phyloP scores from a whole-genome alignment of 2,797 vertebrate species.

The Catamblyrhynchus diadema region DNA sequence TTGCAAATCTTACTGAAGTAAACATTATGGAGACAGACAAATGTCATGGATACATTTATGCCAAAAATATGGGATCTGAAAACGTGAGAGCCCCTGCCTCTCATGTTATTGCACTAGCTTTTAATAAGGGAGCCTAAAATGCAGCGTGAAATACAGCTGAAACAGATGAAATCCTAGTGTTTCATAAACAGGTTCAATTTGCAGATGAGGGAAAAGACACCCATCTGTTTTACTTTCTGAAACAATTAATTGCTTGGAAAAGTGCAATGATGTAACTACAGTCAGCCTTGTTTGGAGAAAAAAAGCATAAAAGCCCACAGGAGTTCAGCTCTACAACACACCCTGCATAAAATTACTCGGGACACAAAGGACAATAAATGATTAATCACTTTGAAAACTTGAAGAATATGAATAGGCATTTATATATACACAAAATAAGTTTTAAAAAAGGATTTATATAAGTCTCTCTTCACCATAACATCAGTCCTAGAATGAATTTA shows the following conservation, averaged over 20 bases:
- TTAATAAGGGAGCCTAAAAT: not conserved
- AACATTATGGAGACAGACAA: constrained; percentile 43
- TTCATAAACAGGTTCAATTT: not conserved
- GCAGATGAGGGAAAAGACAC: not conserved
- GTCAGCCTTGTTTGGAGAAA: not conserved
- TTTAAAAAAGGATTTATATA: not conserved
- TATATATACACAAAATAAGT: not conserved
- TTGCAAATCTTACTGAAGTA: constrained; percentile 45
- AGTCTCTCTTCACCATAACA: not conserved
- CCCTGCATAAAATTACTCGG: not conserved
- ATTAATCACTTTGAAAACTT: not conserved
- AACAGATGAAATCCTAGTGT: not conserved
- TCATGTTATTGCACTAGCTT: not conserved
- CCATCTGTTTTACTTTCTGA: constrained; percentile 1
- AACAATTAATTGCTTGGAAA: not conserved
- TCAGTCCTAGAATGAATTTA: not conserved
- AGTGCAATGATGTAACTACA: not conserved
- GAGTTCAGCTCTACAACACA: not conserved
- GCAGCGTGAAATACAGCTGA: not conserved
- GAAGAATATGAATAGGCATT: not conserved
- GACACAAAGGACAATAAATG: not conserved
- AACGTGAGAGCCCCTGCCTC: not conserved
- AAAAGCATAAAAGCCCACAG: not conserved
- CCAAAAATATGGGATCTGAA: not conserved
- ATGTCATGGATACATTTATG: not conserved